phyloP scores from a whole-genome alignment of 2,888 invertebrate genomes.

The Linnaemya tessellans region DNA sequence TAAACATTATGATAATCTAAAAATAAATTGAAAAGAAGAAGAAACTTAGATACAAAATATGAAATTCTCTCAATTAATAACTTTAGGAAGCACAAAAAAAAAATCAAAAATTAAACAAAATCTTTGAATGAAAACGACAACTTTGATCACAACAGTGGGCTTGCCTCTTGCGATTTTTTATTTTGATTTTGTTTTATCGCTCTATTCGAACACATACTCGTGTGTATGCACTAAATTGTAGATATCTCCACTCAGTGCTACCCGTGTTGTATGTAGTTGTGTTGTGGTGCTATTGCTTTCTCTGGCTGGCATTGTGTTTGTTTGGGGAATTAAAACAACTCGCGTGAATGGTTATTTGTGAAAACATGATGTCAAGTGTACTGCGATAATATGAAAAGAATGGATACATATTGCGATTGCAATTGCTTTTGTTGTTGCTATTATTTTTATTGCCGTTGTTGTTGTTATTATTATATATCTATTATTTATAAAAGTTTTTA shows the following conservation, averaged over 20 bases:
- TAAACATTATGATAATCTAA: too few relatives aligned
- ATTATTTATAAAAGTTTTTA: not conserved
- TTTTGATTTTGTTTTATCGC: conserved; percentile 16
- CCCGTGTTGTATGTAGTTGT: too few relatives aligned
- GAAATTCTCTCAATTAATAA: too few relatives aligned
- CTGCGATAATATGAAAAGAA: conserved; percentile 55
- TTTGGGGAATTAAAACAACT: conserved; percentile 62
- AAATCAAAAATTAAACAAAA: not conserved
- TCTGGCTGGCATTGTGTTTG: conserved; percentile 31
- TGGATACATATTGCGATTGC: conserved; percentile 13
- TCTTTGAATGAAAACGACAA: not conserved
- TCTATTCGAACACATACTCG: not conserved
- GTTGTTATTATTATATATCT: not conserved
- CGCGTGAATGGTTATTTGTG: conserved; percentile 59
- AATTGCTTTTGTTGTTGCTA: conserved; percentile 7
- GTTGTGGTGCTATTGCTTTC: conserved; percentile 16
- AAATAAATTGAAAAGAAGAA: too few relatives aligned
- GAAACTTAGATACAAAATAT: too few relatives aligned
- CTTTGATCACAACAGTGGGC: conserved; percentile 35
- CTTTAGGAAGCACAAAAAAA: too few relatives aligned
- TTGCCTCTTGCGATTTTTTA: conserved; percentile 24
- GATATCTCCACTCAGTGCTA: too few relatives aligned
- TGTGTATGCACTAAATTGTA: too few relatives aligned
- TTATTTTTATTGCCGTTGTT: conserved; percentile 13
- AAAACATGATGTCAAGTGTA: conserved; percentile 62